phyloP scores from a whole-genome alignment of 92 coral and sea anemone species.

The Diadumene lineata region DNA sequence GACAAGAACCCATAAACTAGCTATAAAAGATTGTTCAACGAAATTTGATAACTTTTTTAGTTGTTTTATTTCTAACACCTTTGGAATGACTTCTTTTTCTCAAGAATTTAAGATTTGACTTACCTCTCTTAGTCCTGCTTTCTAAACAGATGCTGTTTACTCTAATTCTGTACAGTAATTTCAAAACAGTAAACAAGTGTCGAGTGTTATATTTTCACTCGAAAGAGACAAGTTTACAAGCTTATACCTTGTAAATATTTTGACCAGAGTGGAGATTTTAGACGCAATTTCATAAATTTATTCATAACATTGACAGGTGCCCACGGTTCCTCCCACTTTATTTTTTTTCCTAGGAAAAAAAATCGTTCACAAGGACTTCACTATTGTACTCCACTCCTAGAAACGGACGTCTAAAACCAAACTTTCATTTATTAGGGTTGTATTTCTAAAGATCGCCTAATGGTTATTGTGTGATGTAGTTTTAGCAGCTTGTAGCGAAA shows the following conservation, averaged over 20 bases:
- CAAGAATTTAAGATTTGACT: too few relatives aligned
- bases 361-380: background rate
- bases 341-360: background rate
- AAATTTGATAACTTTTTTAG: too few relatives aligned
- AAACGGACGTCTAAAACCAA: too few relatives aligned
- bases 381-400: too few relatives aligned
- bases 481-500: background rate
- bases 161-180: background rate
- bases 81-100: too few relatives aligned
- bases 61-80: too few relatives aligned
- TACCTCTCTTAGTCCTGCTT: too few relatives aligned
- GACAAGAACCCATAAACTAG: background rate
- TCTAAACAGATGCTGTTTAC: too few relatives aligned
- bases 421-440: background rate
- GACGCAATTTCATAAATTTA: constrained; percentile 29
- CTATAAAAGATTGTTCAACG: too few relatives aligned
- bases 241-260: constrained; percentile 1
- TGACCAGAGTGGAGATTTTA: constrained; percentile 2
- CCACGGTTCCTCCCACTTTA: background rate
- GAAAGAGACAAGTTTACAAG: background rate
- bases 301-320: constrained; percentile 1
- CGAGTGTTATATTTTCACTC: background rate
- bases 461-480: background rate
- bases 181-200: background rate
- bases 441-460: background rate